phyloP scores from a whole-genome alignment of 1,140 invertebrate genomes.

The Pollicipes pollicipes region DNA sequence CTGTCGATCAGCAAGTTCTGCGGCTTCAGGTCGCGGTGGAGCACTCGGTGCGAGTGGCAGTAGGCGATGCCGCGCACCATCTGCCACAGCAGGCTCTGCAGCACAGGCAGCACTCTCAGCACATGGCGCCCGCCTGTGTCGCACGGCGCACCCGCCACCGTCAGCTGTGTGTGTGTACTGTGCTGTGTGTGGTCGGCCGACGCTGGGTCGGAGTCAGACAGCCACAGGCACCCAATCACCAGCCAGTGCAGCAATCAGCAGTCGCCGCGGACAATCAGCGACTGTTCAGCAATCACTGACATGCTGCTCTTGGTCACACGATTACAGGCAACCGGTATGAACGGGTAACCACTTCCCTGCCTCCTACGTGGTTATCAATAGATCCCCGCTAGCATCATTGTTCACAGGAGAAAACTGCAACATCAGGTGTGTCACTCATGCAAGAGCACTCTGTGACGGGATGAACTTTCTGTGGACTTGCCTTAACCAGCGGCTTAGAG shows the following conservation, averaged over 20 bases:
- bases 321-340: not conserved
- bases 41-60: constrained; percentile 71
- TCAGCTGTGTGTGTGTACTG: not conserved
- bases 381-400: too few relatives aligned
- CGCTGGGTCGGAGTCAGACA: too few relatives aligned
- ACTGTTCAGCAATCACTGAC: not conserved
- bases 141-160: not conserved
- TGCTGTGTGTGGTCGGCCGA: too few relatives aligned
- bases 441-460: too few relatives aligned
- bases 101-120: constrained; percentile 9
- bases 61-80: constrained; percentile 73
- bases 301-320: not conserved
- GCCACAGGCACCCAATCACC: too few relatives aligned
- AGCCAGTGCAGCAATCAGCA: too few relatives aligned
- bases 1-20: constrained; percentile 71
- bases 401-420: too few relatives aligned
- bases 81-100: constrained; percentile 62
- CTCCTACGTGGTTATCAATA: too few relatives aligned
- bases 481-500: constrained; percentile 43
- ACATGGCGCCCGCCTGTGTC: constrained; percentile 4
- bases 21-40: constrained; percentile 80
- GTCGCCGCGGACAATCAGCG: too few relatives aligned
- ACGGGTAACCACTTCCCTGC: too few relatives aligned
- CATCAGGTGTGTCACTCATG: too few relatives aligned
- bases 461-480: too few relatives aligned